Base-by-base conservation (phyloP, 2,888 invertebrate species). In the Drosophila conformis region DNA sequence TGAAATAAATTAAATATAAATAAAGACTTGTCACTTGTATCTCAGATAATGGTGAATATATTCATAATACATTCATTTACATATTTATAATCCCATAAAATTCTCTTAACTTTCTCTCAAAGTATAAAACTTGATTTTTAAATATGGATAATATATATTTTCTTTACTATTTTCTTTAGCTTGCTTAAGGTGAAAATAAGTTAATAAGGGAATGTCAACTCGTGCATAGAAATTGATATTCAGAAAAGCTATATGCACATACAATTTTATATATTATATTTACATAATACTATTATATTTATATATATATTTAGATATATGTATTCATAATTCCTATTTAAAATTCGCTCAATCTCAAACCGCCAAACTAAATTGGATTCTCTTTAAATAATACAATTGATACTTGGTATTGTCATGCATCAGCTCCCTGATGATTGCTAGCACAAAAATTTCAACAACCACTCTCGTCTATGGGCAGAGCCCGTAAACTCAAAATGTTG, bases 401-500 rank as follows among this genome's bases (percentile, higher is more conserved):
- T 11, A 11, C 3, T 29, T 53, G 53, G 13, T 11, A 7, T 38
- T 38, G 31, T 60, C 31, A 53, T 53, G 21, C 21, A 27, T 46
- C 57, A 51, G 57, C 57, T 21, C 53, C 51, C 38, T 7, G n/a
- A 10, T n/a, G 40, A 42, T 35, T 31, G 18, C 15, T 33, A 27
- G 27, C 4, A n/a, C 31, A 54, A 56, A 56, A 65, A 62, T 38
- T 46, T 63, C 7, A 56, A n/a, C 46, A 67, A 31, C 71, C 49
- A 57, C 76, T 68, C 76, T 71, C 68, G 70, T 49, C 67, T 42
- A 56, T 48, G 36, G 33, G n/a, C 49, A 38, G 40, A 35, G 51
- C 51, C 35, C 25, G 38, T 15, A 40, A 59, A 66, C 67, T 72
- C 59, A 76, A 87, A 89, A 89, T 87, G 69, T 80, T 88, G 82